Percentiles rank a stretch among this genome's conserved stretches.
phyloP scores from a whole-genome alignment of 2,113 vertebrate genomes.

The Tiliqua scincoides region DNA sequence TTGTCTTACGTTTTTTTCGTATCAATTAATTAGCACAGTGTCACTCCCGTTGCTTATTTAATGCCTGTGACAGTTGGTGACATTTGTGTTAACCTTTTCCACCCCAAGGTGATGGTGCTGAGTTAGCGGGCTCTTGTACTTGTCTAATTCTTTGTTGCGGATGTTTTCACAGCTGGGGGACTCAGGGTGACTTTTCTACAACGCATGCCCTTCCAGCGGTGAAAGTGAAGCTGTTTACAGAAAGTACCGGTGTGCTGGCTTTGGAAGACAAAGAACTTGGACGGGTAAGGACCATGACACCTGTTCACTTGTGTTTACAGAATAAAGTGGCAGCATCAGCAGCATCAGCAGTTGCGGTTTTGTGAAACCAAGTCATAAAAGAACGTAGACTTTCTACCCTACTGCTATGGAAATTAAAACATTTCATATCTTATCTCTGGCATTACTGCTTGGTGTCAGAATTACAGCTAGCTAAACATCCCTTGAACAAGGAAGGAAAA shows the following conservation, averaged over 20 bases:
- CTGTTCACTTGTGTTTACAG: constrained; percentile 12
- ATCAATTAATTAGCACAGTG: constrained; percentile 70
- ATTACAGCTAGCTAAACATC: constrained; percentile 62
- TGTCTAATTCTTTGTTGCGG: constrained; percentile 32
- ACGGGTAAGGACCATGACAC: constrained; percentile 79
- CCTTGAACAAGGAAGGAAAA: constrained; percentile 35
- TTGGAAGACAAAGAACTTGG: constrained; percentile 98
- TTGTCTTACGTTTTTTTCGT: constrained; percentile 62
- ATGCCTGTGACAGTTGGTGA: constrained; percentile 42
- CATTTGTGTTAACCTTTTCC: constrained; percentile 55
- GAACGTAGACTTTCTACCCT: constrained; percentile 1
- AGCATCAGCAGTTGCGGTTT: neutral
- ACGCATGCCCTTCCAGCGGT: constrained; percentile 95
- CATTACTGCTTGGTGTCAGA: constrained; percentile 37
- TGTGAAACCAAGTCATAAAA: constrained; percentile 18
- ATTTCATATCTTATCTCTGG: constrained; percentile 53
- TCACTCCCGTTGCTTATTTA: constrained; percentile 58
- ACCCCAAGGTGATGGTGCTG: neutral
- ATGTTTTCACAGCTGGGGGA: constrained; percentile 92
- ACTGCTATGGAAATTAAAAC: constrained; percentile 46
- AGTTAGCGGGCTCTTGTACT: neutral
- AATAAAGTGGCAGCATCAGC: too few species aligned
- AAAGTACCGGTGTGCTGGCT: constrained; percentile 96
- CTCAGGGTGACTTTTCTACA: constrained; percentile 97
- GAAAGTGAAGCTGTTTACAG: constrained; percentile 98